phyloP scores from a whole-genome alignment of 2,113 vertebrate species.

The Mionectes macconnelli region DNA sequence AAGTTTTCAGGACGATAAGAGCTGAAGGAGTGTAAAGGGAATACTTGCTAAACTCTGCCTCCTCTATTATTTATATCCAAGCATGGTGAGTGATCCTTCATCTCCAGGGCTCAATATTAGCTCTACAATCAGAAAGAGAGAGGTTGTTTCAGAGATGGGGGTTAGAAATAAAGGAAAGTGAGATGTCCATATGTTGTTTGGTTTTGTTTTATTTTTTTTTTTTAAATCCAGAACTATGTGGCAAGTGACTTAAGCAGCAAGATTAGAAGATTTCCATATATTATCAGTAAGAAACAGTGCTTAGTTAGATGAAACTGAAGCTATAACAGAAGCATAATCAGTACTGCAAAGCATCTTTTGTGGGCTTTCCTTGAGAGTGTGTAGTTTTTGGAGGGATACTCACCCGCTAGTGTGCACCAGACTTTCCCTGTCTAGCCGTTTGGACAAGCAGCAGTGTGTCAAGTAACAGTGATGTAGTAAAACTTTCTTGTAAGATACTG shows the following conservation, averaged over 20 bases:
- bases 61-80: constrained; percentile 64
- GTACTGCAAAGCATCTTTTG: background rate
- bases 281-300: background rate
- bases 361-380: background rate
- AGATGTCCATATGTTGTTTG: background rate
- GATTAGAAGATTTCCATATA: background rate
- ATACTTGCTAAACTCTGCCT: constrained; percentile 65
- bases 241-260: background rate
- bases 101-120: constrained; percentile 25
- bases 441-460: background rate
- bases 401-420: background rate
- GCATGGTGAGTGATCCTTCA: constrained; percentile 22
- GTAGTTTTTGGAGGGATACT: background rate
- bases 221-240: background rate
- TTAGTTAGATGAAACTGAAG: background rate
- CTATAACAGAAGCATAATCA: background rate
- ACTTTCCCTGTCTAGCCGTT: background rate
- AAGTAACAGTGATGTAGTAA: constrained; percentile 11
- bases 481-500: background rate
- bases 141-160: constrained; percentile 1
- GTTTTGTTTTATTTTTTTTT: background rate
- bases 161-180: background rate
- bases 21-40: constrained; percentile 47
- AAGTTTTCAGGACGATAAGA: constrained; percentile 52
- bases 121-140: constrained; percentile 24